Percentiles rank a stretch among this genome's conserved stretches.
Conservation (phyloP, 2,797 vertebrate species). For the Crax fasciolata region DNA sequence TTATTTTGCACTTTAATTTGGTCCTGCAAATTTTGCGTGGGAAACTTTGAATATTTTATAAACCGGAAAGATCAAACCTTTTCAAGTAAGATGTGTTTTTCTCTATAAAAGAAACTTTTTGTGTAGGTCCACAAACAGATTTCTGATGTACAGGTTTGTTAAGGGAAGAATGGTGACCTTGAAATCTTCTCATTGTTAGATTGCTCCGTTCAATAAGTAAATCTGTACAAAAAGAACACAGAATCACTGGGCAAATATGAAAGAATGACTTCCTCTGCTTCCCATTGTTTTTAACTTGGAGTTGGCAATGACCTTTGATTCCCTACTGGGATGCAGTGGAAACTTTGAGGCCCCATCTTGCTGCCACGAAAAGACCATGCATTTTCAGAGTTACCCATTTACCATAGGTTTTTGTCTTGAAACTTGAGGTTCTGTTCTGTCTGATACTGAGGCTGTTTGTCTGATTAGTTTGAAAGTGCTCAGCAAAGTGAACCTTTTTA, state of each 20-base stretch:
- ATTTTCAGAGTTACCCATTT: conserved; percentile 72
- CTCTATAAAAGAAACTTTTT: neutral
- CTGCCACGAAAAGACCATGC: conserved; percentile 43
- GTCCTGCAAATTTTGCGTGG: neutral
- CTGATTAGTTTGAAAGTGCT: neutral
- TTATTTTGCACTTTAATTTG: neutral
- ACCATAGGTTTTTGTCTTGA: conserved; percentile 52
- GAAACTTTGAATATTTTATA: neutral
- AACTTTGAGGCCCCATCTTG: conserved; percentile 66
- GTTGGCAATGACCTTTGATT: conserved; percentile 77
- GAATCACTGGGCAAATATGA: conserved; percentile 66
- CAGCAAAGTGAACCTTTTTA: neutral
- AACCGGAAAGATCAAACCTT: neutral
- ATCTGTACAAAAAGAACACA: conserved; percentile 70
- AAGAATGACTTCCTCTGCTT: conserved; percentile 67
- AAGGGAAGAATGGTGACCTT: neutral
- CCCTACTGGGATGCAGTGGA: conserved; percentile 69
- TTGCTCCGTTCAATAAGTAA: conserved; percentile 69
- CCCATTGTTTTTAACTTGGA: conserved; percentile 76
- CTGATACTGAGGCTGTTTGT: neutral
- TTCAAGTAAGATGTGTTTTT: neutral
- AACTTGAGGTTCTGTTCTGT: conserved; percentile 8
- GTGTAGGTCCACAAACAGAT: neutral
- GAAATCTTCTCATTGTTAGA: conserved; percentile 29
- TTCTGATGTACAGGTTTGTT: neutral